Percentiles rank a stretch among this genome's conserved stretches.
These are phyloP conservation scores for Coenobita brevimanus DNA, from an alignment of 1,140 invertebrate genomes.

Conservation along the genomic window DNA sequence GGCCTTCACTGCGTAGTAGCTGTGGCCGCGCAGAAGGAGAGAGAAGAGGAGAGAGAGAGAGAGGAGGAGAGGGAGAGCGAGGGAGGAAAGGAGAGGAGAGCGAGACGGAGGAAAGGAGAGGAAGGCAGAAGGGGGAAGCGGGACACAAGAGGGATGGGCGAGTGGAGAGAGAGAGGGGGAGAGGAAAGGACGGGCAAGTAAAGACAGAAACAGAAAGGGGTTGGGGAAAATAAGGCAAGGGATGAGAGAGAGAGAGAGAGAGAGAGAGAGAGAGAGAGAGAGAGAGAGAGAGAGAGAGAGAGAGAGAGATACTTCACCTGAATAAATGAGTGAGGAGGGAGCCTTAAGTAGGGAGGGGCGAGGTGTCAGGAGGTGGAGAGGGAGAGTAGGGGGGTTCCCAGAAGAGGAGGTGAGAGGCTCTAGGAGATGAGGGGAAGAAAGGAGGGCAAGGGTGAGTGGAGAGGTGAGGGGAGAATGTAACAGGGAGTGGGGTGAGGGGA, in stretches of 20 bases:
- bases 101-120: not conserved
- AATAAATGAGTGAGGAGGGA: not conserved
- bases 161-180: not conserved
- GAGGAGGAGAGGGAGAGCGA: not conserved
- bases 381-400: too few relatives aligned
- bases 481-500: too few relatives aligned
- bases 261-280: conserved; percentile 5
- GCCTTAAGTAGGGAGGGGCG: not conserved
- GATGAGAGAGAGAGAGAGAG: not conserved
- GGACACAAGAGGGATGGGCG: too few relatives aligned
- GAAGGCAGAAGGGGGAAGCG: not conserved
- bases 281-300: not conserved
- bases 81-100: not conserved
- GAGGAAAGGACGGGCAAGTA: too few relatives aligned
- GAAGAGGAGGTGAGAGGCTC: too few relatives aligned
- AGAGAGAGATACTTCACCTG: not conserved
- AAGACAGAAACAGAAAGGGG: not conserved
- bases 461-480: too few relatives aligned
- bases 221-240: not conserved
- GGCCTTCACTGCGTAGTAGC: conserved; percentile 40
- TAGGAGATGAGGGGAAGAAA: too few relatives aligned
- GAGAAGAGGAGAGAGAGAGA: not conserved
- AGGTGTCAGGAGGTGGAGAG: too few relatives aligned
- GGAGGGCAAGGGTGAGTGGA: too few relatives aligned
- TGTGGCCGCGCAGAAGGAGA: not conserved